These are phyloP conservation scores for Romanogobio albipinnatus DNA, from an alignment of 2,113 vertebrate species.

Conservation along the genomic window DNA sequence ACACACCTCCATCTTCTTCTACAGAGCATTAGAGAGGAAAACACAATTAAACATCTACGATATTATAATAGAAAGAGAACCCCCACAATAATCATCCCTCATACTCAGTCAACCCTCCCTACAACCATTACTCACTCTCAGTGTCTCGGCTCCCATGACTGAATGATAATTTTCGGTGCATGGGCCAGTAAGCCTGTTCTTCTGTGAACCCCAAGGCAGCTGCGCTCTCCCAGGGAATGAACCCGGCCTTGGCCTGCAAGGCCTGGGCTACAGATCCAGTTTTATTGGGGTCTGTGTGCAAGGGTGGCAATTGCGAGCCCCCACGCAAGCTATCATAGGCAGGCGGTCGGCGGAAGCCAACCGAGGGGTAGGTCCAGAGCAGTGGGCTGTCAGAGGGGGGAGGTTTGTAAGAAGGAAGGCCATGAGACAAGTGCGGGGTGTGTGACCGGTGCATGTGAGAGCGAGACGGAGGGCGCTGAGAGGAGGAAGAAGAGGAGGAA, in stretches of 20 bases:
- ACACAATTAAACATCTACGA: slow-evolving; percentile 26
- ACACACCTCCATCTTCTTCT: slow-evolving; percentile 77
- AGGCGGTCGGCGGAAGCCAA: slow-evolving; percentile 83
- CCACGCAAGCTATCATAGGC: slow-evolving; percentile 86
- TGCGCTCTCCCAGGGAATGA: slow-evolving; percentile 77
- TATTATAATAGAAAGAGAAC: neutral
- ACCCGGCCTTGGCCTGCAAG: slow-evolving; percentile 71
- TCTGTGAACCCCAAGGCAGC: slow-evolving; percentile 67
- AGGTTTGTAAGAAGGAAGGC: slow-evolving; percentile 75
- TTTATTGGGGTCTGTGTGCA: slow-evolving; percentile 69
- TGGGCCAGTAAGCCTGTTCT: slow-evolving; percentile 81
- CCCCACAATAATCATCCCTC: neutral
- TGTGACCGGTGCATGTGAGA: slow-evolving; percentile 78
- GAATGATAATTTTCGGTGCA: slow-evolving; percentile 86
- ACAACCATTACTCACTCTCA: slow-evolving; percentile 81
- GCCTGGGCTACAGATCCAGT: slow-evolving; percentile 65
- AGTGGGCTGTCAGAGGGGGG: slow-evolving; percentile 77
- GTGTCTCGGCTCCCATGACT: slow-evolving; percentile 81
- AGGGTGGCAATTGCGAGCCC: slow-evolving; percentile 69
- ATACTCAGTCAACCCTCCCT: slow-evolving; percentile 1
- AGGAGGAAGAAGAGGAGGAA: slow-evolving; percentile 65
- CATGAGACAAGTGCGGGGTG: slow-evolving; percentile 68
- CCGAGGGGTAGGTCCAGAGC: slow-evolving; percentile 89
- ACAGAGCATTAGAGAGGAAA: neutral
- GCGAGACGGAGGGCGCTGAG: slow-evolving; percentile 76